A percentile compares a stretch with the other conserved stretches of the same genome.
phyloP scores from a whole-genome alignment of 2,113 vertebrate genomes.

The Zingel zingel region DNA sequence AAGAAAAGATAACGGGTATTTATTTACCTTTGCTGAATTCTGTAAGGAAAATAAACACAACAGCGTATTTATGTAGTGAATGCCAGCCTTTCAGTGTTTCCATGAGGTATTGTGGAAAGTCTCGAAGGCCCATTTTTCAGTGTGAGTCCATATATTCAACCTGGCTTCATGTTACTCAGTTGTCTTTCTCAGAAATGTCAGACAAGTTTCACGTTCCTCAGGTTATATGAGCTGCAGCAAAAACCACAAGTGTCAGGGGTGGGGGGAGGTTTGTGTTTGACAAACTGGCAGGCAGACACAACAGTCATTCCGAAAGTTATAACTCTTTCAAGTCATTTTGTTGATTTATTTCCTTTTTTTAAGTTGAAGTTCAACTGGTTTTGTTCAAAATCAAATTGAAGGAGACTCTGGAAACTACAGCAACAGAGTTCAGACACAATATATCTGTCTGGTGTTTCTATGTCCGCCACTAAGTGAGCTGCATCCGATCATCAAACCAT shows the following conservation, averaged over 20 bases:
- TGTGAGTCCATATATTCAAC: conserved; percentile 19
- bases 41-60: conserved; percentile 54
- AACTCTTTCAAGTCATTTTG: conserved; percentile 30
- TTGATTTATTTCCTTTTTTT: neutral
- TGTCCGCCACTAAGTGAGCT: too few relatives aligned
- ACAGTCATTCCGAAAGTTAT: conserved; percentile 32
- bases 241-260: conserved; percentile 53
- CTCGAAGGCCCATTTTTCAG: conserved; percentile 1
- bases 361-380: neutral
- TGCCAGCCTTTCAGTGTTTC: conserved; percentile 40
- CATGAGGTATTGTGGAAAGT: conserved; percentile 55
- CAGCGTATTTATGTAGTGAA: conserved; percentile 33
- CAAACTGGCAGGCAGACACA: conserved; percentile 28
- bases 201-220: conserved; percentile 36
- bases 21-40: conserved; percentile 60
- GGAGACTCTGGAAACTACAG: neutral
- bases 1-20: neutral
- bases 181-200: conserved; percentile 72
- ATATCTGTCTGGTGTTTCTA: neutral
- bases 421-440: too few relatives aligned
- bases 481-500: too few relatives aligned
- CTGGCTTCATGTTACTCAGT: conserved; percentile 44
- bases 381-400: conserved; percentile 4
- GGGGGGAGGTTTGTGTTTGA: conserved; percentile 28
- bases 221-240: conserved; percentile 38